These are phyloP conservation scores for Nemoura dubitans DNA, from an alignment of 2,888 invertebrate genomes.

Conservation along the genomic window DNA sequence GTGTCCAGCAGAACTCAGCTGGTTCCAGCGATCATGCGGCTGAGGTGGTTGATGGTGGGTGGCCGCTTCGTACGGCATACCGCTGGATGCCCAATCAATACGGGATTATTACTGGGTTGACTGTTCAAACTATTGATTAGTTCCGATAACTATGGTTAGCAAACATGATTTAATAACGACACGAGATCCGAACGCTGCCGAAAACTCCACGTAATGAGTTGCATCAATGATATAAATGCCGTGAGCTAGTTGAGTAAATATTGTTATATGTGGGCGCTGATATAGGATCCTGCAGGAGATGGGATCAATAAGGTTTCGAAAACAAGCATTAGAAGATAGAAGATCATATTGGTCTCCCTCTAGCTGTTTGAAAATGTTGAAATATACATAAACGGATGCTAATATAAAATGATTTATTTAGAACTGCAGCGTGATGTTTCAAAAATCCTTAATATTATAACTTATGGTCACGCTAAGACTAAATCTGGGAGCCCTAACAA, in stretches of 20 bases:
- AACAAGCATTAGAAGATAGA: neutral
- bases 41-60: neutral
- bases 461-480: neutral
- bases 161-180: slow-evolving; percentile 24
- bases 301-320: neutral
- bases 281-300: neutral
- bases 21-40: slow-evolving; percentile 1
- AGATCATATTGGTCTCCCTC: neutral
- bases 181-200: neutral
- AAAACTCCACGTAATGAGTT: neutral
- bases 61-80: neutral
- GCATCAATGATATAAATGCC: neutral
- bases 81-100: slow-evolving; percentile 8
- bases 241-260: neutral
- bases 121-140: slow-evolving; percentile 37
- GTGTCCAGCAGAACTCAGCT: neutral
- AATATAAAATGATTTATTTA: neutral
- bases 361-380: neutral
- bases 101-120: slow-evolving; percentile 9
- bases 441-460: neutral
- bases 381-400: neutral
- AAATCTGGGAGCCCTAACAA: neutral
- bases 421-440: neutral
- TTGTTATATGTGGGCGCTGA: neutral
- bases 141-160: slow-evolving; percentile 31